These are phyloP conservation scores for Anarrhichthys ocellatus DNA, from an alignment of 2,113 vertebrate genomes.

Conservation along the genomic window DNA sequence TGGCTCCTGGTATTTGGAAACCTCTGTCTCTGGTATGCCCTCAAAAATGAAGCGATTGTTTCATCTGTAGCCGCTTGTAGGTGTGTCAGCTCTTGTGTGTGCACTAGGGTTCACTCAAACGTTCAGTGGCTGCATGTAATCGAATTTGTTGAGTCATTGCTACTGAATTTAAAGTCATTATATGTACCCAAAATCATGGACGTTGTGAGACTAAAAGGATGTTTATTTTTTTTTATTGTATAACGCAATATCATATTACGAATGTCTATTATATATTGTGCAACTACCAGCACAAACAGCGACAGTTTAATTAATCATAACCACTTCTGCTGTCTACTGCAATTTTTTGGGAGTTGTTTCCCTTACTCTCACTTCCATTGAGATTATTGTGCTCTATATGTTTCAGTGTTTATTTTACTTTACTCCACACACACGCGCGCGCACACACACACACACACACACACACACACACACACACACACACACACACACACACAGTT, in stretches of 20 bases:
- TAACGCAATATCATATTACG: neutral
- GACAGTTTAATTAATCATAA: conserved; percentile 26
- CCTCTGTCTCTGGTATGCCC: conserved; percentile 43
- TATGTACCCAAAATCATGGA: neutral
- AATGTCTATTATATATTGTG: neutral
- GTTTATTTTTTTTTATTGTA: neutral
- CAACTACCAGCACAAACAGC: conserved; percentile 18
- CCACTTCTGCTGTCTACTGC: conserved; percentile 19
- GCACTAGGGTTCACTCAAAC: conserved; percentile 7
- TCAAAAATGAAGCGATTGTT: conserved; percentile 60
- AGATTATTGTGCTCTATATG: conserved; percentile 40
- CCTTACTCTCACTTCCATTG: conserved; percentile 21
- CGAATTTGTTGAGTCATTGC: neutral
- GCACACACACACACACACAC: conserved; percentile 16
- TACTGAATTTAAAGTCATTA: conserved; percentile 12
- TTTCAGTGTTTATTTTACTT: conserved; percentile 42
- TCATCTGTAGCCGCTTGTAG: conserved; percentile 50
- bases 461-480: neutral
- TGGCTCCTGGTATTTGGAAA: conserved; percentile 58
- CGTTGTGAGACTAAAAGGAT: neutral
- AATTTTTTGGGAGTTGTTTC: conserved; percentile 34
- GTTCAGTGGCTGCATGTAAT: neutral
- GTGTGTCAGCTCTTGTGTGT: conserved; percentile 28
- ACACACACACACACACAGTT: conserved; percentile 12
- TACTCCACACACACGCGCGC: conserved; percentile 13